Evolutionary conservation across 2,797 vertebrate genomes (phyloP), one percentile per base, ranked within the genome.

Genomic region (Gorsachius magnificus): DNA sequence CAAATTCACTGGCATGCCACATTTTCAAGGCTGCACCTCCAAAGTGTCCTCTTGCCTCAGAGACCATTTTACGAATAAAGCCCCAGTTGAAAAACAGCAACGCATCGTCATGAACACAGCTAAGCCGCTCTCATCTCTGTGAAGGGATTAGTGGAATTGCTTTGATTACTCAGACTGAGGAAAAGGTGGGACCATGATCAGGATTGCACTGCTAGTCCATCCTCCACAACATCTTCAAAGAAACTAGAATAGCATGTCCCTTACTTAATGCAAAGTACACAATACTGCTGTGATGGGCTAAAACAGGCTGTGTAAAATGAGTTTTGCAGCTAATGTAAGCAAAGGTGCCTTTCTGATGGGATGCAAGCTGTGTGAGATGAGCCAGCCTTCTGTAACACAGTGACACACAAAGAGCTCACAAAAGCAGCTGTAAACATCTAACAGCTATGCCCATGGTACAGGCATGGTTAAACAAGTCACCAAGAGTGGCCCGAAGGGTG

Each of bases 111-210:
- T 68, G 60, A 92, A 33, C 66, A 90, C 63, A 69, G 61, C 77
- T 93, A 90, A 96, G 58, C 85, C 0, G 0, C 71, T 88, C 94
- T 91, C 91, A 75, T 92, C 36, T 81, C 89, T 93, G 48, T 64
- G 86, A 95, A 78, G 78, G 90, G 88, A 94, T 97, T 96, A 94
- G 68, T 57, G 77, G 81, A 87, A 95, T 90, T 89, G 81, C 64
- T 95, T 95, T 96, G 88, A 95, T 96, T 95, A 90, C 64, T 90
- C 48, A 70, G 58, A 89, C 66, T 65, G 43, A 92, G 75, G 66
- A 83, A 95, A 94, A 95, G 83, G 90, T 89, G 60, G 64, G 41
- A 64, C 78, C 57, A 64, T 16, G 81, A 90, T 92, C 75, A 57
- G 68, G 45, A 88, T 83, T 83, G 80, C 14, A 43, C 78, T 83